These are phyloP conservation scores for Acrossocheilus wenchowensis DNA, from an alignment of 2,797 vertebrate species.

Conservation along the genomic window DNA sequence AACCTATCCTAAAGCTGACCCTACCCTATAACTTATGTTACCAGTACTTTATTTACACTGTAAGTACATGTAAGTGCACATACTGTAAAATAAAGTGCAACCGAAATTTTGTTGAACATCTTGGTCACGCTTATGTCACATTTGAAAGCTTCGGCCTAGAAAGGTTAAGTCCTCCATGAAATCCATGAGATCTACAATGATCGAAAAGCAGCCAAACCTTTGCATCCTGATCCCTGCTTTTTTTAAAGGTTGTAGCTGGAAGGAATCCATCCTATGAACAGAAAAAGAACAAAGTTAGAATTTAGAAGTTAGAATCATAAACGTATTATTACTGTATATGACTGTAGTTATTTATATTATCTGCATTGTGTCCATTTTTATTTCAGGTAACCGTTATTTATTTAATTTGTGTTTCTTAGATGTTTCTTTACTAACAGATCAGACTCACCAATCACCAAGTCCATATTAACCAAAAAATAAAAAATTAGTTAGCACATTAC, in stretches of 20 bases:
- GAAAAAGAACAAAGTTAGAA: neutral
- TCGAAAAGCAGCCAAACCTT: neutral
- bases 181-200: neutral
- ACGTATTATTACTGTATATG: neutral
- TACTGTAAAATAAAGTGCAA: neutral
- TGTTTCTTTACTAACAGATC: neutral
- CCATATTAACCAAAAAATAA: neutral
- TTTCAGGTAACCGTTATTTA: neutral
- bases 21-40: neutral
- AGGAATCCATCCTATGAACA: slow-evolving; percentile 3
- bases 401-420: neutral
- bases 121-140: neutral
- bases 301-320: neutral
- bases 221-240: neutral
- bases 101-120: neutral
- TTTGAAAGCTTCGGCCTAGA: neutral
- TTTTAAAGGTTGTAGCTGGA: neutral
- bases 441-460: neutral
- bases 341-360: neutral
- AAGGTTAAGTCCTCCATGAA: neutral
- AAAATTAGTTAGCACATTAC: neutral
- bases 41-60: neutral
- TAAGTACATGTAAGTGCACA: neutral
- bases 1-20: neutral
- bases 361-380: neutral